Percentiles rank a stretch among this genome's conserved stretches.
Evolutionary conservation across 2,888 invertebrate genomes (phyloP).

Genomic region (Amblyteles armatorius): DNA sequence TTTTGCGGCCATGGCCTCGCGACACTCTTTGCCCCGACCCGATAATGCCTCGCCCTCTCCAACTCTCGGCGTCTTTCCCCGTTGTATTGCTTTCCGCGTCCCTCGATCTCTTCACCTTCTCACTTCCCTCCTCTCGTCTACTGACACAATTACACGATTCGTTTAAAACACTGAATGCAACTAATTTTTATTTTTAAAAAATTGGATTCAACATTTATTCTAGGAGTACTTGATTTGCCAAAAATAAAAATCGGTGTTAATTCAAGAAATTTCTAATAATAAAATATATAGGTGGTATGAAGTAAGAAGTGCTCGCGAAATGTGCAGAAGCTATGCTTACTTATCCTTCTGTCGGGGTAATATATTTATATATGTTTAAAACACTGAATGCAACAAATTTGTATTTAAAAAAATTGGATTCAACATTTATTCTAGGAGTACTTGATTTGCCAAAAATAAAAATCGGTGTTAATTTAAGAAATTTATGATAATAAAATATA

Average conservation of each 20-base stretch:
- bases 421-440: neutral
- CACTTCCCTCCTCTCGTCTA: conserved; percentile 11
- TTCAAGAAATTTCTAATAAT: no score
- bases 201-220: neutral
- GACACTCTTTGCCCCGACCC: conserved; percentile 48
- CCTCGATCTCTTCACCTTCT: neutral
- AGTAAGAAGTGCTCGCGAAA: no score
- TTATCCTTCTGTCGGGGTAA: neutral
- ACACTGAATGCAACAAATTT: neutral
- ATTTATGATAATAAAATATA: no score
- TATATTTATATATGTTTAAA: neutral
- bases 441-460: no score
- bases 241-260: no score
- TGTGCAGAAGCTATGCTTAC: no score
- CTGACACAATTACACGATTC: conserved; percentile 40
- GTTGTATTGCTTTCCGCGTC: neutral
- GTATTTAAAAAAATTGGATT: neutral
- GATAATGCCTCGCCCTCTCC: conserved; percentile 38
- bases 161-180: neutral
- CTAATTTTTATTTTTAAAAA: neutral
- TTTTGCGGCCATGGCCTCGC: conserved; percentile 48
- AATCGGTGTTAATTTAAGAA: no score
- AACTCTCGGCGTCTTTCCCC: neutral
- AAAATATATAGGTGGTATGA: no score
- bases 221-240: neutral